Base-by-base conservation (phyloP, 2,888 invertebrate genomes). In the Dryobota labecula region DNA sequence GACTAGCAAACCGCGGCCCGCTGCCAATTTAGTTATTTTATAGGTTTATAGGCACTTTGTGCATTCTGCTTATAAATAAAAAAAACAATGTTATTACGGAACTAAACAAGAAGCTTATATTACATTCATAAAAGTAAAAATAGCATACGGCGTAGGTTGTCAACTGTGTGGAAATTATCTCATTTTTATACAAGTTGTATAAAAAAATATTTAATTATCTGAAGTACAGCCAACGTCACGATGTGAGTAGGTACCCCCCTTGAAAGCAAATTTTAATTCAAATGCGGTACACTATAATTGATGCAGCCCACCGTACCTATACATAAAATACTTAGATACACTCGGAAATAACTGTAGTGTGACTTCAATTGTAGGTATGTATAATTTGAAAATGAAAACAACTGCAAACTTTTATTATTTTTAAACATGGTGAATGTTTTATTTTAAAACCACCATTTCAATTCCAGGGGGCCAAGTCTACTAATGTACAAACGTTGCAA, bases 1-100 rank as follows among this genome's bases (percentile, higher is more conserved):
- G 80, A 72, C 41, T 67, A 24, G 66, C 54, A 79, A 92, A 90
- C 88, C 38, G 65, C 47, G 87, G 88, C 63, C 78, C 77, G 84
- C 81, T 68, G 20, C n/a, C 18, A 47, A 61, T 38, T 38, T 2
- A 36, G 38, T 53, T 49, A 41, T 62, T 72, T 54, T 54, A 30
- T 33, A 41, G n/a, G 53, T 38, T 58, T 15, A 20, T 0, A 9
- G 53, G 27, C 18, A 36, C 0, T 66, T 45, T 30, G 2, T 27
- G 18, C 9, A 58, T 41, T 6, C 2, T 43, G 41, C 0, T 11
- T 27, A 18, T 24, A 18, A 5, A 27, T 13, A 41, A 5, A 41
- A 38, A 41, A 58, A n/a, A n/a, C 0, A 36, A 36, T 0, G 43
- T 13, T 15, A 15, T 5, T 20, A 20, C 3, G 6, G 3, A 45